Conservation (phyloP, 2,797 vertebrate species). For the Chelonia mydas region DNA sequence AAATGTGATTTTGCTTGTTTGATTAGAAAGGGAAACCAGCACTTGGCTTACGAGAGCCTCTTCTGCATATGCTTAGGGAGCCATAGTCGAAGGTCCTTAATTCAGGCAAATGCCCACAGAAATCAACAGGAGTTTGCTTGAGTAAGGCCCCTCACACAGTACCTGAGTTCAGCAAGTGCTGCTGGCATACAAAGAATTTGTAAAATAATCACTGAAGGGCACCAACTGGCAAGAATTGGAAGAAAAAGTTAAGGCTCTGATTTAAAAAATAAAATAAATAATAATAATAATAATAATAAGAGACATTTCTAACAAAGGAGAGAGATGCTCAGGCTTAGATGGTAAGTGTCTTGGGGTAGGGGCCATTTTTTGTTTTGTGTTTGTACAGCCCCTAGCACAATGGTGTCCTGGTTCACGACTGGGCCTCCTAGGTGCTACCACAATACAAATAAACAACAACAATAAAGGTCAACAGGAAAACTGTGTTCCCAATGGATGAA, state of each 20-base stretch:
- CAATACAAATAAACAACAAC: background rate
- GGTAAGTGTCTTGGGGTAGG: background rate
- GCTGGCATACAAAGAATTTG: background rate
- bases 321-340: background rate
- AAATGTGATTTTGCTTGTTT: background rate
- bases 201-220: background rate
- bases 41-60: background rate
- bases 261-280: too few relatives aligned
- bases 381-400: background rate
- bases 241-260: background rate
- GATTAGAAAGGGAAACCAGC: rapidly evolving
- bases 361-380: background rate
- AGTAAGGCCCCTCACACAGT: background rate
- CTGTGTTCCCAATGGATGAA: slow-evolving; percentile 41
- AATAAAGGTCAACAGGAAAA: background rate
- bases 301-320: background rate
- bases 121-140: too few relatives aligned
- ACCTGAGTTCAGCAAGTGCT: background rate
- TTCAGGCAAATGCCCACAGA: background rate
- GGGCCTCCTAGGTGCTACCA: background rate
- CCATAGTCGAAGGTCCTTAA: background rate
- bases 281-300: background rate
- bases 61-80: background rate
- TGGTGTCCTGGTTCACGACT: background rate
- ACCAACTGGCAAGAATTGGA: background rate